These are phyloP conservation scores for Scaptomyza montana DNA, from an alignment of 1,140 invertebrate species.

Conservation along the genomic window DNA sequence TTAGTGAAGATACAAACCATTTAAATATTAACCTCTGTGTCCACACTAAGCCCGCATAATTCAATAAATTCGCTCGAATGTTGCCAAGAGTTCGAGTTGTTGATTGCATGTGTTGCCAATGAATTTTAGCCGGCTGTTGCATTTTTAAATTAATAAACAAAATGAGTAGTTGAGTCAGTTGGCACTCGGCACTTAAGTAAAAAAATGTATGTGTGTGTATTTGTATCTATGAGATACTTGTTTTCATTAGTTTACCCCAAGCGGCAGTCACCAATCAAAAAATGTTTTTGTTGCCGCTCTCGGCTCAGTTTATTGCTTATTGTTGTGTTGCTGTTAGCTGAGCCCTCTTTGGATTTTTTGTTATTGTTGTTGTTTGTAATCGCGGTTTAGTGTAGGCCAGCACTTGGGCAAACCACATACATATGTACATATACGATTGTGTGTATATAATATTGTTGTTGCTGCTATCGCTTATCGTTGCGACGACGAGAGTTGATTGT, in stretches of 20 bases:
- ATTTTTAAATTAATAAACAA: slow-evolving; percentile 44
- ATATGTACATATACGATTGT: not conserved
- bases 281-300: slow-evolving; percentile 25
- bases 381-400: slow-evolving; percentile 53
- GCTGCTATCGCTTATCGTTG: slow-evolving; percentile 40
- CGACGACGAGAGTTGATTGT: slow-evolving; percentile 42
- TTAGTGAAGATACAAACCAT: slow-evolving; percentile 37
- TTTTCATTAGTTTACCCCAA: slow-evolving; percentile 45
- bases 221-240: slow-evolving; percentile 48
- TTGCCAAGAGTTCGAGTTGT: slow-evolving; percentile 8
- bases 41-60: slow-evolving; percentile 17
- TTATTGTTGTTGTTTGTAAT: slow-evolving; percentile 48
- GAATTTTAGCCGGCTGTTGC: slow-evolving; percentile 39
- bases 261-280: slow-evolving; percentile 47
- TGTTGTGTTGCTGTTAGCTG: slow-evolving; percentile 36
- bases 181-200: slow-evolving; percentile 25
- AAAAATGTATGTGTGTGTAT: not conserved
- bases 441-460: slow-evolving; percentile 16
- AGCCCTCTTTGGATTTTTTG: slow-evolving; percentile 23
- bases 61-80: slow-evolving; percentile 14
- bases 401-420: not conserved
- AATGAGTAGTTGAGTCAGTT: slow-evolving; percentile 38
- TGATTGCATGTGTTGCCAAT: slow-evolving; percentile 40
- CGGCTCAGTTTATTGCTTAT: slow-evolving; percentile 37
- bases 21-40: not conserved